phyloP scores from a whole-genome alignment of 30 jellyfish, hydroid and myxozoan species.

The Chrysaora quinquecirrha region DNA sequence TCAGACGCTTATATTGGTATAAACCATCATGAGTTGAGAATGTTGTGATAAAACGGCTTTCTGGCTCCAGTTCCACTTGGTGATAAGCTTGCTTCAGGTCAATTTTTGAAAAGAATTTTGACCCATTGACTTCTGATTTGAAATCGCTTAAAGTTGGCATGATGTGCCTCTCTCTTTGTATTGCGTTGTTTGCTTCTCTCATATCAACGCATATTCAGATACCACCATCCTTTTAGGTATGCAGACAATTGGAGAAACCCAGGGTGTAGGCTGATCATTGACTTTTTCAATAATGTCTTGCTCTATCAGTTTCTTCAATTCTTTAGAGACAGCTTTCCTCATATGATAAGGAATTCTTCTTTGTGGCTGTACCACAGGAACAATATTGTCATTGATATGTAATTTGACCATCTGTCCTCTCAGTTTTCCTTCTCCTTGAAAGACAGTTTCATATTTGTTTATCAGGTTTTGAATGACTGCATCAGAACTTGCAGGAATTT shows the following conservation, averaged over 20 bases:
- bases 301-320: background rate
- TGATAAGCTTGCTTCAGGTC: too few relatives aligned
- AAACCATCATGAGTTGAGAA: too few relatives aligned
- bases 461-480: background rate
- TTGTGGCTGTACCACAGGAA: conserved; percentile 1
- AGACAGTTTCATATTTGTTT: background rate
- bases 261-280: conserved; percentile 26
- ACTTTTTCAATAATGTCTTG: conserved; percentile 2
- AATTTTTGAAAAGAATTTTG: too few relatives aligned
- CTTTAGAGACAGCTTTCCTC: conserved; percentile 4
- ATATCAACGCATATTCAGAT: too few relatives aligned
- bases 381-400: background rate
- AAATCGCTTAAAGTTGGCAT: background rate
- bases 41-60: too few relatives aligned
- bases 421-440: background rate
- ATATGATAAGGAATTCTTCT: background rate
- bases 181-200: too few relatives aligned
- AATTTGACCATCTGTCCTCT: background rate
- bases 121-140: too few relatives aligned
- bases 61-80: too few relatives aligned
- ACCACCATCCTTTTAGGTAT: conserved; percentile 28
- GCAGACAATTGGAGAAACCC: conserved; percentile 28
- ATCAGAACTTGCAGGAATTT: background rate
- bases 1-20: background rate
- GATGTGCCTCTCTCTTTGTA: background rate